Conservation (phyloP, 2,113 vertebrate genomes). For the Ophiodon elongatus region DNA sequence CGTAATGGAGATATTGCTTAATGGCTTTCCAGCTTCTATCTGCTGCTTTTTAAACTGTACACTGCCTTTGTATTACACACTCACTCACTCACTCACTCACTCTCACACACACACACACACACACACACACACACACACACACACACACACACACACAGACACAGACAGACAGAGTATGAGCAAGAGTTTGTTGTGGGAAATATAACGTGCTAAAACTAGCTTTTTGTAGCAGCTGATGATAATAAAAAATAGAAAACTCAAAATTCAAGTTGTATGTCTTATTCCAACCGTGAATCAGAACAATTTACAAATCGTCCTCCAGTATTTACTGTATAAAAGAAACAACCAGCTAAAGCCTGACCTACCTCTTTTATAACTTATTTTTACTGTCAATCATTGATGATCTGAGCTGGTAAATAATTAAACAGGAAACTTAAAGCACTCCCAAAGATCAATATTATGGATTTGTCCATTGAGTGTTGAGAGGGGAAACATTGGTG, state of each 20-base stretch:
- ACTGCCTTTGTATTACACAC: not conserved
- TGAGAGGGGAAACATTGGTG: not conserved
- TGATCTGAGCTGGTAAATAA: slow-evolving; percentile 42
- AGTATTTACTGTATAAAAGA: not conserved
- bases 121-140: not conserved
- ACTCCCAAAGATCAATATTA: not conserved
- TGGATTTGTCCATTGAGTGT: slow-evolving; percentile 12
- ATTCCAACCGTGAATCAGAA: not conserved
- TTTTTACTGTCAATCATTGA: slow-evolving; percentile 42
- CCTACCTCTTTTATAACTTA: too few species aligned
- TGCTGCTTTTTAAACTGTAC: not conserved
- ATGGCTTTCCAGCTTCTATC: slow-evolving; percentile 20
- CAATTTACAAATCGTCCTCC: not conserved
- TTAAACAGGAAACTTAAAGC: slow-evolving; percentile 44
- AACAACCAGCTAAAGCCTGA: not conserved
- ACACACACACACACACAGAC: not conserved
- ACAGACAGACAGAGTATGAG: not conserved
- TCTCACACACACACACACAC: not conserved
- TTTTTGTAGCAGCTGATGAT: too few species aligned
- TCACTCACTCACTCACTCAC: not conserved
- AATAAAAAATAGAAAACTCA: too few species aligned
- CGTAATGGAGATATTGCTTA: slow-evolving; percentile 2
- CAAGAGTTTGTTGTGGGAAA: not conserved
- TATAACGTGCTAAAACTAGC: not conserved
- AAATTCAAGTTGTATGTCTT: not conserved